Evolutionary conservation across 2,113 vertebrate genomes (phyloP).

Genomic region (Apeltes quadracus): DNA sequence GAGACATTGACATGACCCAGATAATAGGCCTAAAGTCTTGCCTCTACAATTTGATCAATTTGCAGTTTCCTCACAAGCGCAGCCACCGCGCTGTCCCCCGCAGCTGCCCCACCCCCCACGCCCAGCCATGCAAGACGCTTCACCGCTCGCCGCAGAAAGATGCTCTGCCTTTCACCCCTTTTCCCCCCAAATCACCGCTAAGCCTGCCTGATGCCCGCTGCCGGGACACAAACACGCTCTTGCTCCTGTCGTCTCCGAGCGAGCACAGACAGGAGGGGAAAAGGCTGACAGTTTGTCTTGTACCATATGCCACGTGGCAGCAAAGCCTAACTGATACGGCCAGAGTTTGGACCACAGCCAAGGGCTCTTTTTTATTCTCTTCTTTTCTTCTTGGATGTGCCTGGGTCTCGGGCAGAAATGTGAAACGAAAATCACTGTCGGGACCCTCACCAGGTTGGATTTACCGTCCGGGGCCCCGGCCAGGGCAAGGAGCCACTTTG

Average conservation of each 20-base stretch:
- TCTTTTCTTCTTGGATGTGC: slow-evolving; percentile 65
- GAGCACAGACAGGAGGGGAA: slow-evolving; percentile 64
- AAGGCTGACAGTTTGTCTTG: slow-evolving; percentile 85
- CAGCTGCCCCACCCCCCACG: slow-evolving; percentile 64
- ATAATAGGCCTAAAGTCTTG: slow-evolving; percentile 82
- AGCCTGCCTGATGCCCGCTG: slow-evolving; percentile 79
- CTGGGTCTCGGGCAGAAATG: slow-evolving; percentile 69
- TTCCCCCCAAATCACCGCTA: slow-evolving; percentile 80
- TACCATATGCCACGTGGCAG: slow-evolving; percentile 84
- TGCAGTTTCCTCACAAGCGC: slow-evolving; percentile 75
- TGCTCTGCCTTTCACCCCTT: slow-evolving; percentile 71
- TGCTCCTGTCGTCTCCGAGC: slow-evolving; percentile 76
- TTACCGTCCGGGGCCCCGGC: slow-evolving; percentile 46
- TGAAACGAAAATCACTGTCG: slow-evolving; percentile 70
- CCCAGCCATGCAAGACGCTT: slow-evolving; percentile 66
- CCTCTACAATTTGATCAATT: slow-evolving; percentile 85
- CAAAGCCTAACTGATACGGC: slow-evolving; percentile 80
- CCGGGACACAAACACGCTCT: slow-evolving; percentile 71
- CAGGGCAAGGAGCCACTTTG: slow-evolving; percentile 48
- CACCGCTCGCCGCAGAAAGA: slow-evolving; percentile 62
- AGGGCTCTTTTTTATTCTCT: slow-evolving; percentile 72
- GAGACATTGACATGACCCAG: slow-evolving; percentile 83
- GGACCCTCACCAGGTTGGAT: slow-evolving; percentile 56
- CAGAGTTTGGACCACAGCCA: slow-evolving; percentile 73
- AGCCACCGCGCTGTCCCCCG: slow-evolving; percentile 75